These are phyloP conservation scores for Ips nitidus DNA, from an alignment of 1,140 invertebrate species.

Conservation along the genomic window DNA sequence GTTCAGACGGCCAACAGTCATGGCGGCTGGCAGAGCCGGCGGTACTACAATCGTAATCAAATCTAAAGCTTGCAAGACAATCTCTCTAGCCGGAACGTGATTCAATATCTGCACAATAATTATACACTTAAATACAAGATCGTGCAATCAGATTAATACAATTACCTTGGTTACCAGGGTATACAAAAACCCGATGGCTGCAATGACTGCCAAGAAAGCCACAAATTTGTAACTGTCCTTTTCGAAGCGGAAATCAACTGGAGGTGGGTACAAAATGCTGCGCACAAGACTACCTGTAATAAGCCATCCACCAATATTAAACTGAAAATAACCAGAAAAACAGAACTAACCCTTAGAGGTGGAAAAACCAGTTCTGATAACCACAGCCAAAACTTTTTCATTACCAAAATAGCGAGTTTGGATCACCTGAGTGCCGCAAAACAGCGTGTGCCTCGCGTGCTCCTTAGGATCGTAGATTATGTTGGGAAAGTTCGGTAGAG, in stretches of 20 bases:
- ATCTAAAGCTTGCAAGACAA: conserved; percentile 80
- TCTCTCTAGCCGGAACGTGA: conserved; percentile 61
- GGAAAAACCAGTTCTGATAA: conserved; percentile 80
- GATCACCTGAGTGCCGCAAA: conserved; percentile 93
- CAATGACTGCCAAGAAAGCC: conserved; percentile 74
- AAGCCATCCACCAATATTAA: neutral
- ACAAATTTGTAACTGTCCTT: conserved; percentile 92
- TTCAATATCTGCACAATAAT: conserved; percentile 53
- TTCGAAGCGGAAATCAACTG: conserved; percentile 93
- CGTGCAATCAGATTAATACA: too few species aligned
- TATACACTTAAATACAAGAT: neutral
- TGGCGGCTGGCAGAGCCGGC: conserved; percentile 91
- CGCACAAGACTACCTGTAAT: conserved; percentile 69
- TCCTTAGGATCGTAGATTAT: conserved; percentile 76
- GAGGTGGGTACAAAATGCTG: conserved; percentile 91
- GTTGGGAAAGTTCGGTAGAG: conserved; percentile 69
- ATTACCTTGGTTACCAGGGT: conserved; percentile 79
- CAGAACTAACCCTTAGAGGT: conserved; percentile 76
- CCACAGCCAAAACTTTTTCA: conserved; percentile 69
- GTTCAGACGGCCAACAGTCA: conserved; percentile 90
- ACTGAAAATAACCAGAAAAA: too few species aligned
- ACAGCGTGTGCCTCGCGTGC: conserved; percentile 88
- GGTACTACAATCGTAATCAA: conserved; percentile 92
- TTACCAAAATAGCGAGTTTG: conserved; percentile 89
- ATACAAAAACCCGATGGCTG: conserved; percentile 78